These are phyloP conservation scores for Cepaea hortensis DNA, from an alignment of 2,888 invertebrate genomes.

Conservation along the genomic window DNA sequence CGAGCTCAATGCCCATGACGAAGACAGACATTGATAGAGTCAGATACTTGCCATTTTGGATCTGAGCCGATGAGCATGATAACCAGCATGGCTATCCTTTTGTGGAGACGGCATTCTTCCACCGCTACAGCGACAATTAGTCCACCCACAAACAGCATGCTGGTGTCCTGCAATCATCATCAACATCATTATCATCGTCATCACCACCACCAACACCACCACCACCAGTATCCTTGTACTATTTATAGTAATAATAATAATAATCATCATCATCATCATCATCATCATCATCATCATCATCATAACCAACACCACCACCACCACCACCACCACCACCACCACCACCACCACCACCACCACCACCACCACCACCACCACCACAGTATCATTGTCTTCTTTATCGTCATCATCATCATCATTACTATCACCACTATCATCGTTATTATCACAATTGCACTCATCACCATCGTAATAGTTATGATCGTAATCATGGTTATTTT, in stretches of 20 bases:
- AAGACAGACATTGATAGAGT: neutral
- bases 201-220: neutral
- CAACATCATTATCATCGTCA: neutral
- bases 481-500: neutral
- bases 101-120: constrained; percentile 90
- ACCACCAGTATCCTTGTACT: neutral
- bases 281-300: neutral
- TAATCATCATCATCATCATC: neutral
- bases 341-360: no score
- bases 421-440: neutral
- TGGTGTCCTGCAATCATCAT: constrained; percentile 67
- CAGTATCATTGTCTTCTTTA: no score
- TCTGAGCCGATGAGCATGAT: constrained; percentile 81
- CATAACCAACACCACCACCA: neutral
- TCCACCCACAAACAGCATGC: constrained; percentile 81
- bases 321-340: no score
- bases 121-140: constrained; percentile 92
- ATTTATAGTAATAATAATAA: no score
- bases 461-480: neutral
- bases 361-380: no score
- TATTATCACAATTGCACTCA: neutral
- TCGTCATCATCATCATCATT: neutral
- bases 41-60: constrained; percentile 62
- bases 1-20: no score
- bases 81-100: constrained; percentile 88